Evolutionary conservation across 2,888 invertebrate species (phyloP), one percentile per base, ranked within the genome.

Genomic region (Alcis repandata): DNA sequence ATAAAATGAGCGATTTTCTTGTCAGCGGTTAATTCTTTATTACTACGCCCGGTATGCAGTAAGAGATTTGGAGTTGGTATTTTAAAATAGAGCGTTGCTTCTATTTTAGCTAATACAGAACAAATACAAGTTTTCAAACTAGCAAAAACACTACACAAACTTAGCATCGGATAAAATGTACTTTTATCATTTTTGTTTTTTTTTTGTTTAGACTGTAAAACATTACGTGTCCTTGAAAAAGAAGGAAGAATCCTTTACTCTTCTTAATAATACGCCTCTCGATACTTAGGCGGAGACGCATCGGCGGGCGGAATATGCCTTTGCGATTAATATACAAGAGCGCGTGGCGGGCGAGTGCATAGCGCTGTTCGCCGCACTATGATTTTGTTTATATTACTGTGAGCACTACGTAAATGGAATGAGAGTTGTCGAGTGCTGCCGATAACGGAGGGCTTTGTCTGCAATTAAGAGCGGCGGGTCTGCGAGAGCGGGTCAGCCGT

Each of bases 361-460:
- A 84, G 76, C 79, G 76, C 69, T 89, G 85, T 85, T 83, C 69
- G 64, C 65, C 38, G 73, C 78, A 75, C 77, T 80, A 76, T 73
- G 80, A 72, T 79, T 84, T 85, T 87, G 85, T 90, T 89, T 90
- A 88, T 88, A 85, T 86, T 84, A 86, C 85, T 87, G 83, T 86
- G 82, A 80, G 77, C 79, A 79, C 75, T 75, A 84, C 90, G 80
- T 87, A 89, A 90, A 90, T 84, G 88, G 86, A 86, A 87, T 86
- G 85, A 84, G 79, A 84, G 83, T 85, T 80, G 87, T 83, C 82
- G 77, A 79, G 81, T 83, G 76, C 82, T 78, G 77, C 75, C 82
- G 85, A 85, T 91, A 92, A 89, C 89, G 86, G 88, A 85, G 87
- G 81, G 88, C 90, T 92, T 91, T 89, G 91, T 89, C 81, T 85